Evolutionary conservation across 1,140 invertebrate species (phyloP), one percentile per base, ranked within the genome.

Genomic region (Himalopsyche phryganea): DNA sequence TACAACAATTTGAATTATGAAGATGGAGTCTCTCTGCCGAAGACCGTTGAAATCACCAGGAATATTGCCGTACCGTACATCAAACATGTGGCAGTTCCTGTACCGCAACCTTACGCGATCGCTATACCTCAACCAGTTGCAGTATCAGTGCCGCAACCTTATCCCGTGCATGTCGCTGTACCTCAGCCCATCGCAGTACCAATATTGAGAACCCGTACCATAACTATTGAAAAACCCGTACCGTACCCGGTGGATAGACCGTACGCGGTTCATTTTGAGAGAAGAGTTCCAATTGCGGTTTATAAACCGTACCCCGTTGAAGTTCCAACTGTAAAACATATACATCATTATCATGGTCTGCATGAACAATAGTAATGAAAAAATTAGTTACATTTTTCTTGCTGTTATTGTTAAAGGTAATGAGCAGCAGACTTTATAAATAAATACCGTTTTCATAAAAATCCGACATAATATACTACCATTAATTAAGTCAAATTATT

Each of bases 101-200:
- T 76, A 13, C 73, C 74, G 1, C 69, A 73, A 3, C 66, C 74
- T 4, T 68, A 71, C 1, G 66, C 73, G 1, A 69, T 73, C 0
- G 71, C 70, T 4, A 73, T 77, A 11, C 75, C 67, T 13, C 72
- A 75, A 54, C 75, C 75, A 1, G 67, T 70, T 0, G 73, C 73
- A 0, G 71, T 73, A 4, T 71, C 69, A 28, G 69, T 74, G 2
- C 73, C 72, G 4, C 71, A 75, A 17, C 67, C 68, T 10, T 72
- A 75, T 6, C 65, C 69, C 17, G 67, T 78, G 0, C 75, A 73
- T 13, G 71, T 77, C 0, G 72, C 75, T 0, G 75, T 77, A 41
- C 76, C 75, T 6, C 76, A 76, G 66, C 74, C 75, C 4, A 72
- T 77, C 0, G 66, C 74, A 65, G 74, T 78, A 0, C 76, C 76